Evolutionary conservation across 2,113 vertebrate genomes (phyloP), one percentile per base, ranked within the genome.

Genomic region (Sialia sialis): DNA sequence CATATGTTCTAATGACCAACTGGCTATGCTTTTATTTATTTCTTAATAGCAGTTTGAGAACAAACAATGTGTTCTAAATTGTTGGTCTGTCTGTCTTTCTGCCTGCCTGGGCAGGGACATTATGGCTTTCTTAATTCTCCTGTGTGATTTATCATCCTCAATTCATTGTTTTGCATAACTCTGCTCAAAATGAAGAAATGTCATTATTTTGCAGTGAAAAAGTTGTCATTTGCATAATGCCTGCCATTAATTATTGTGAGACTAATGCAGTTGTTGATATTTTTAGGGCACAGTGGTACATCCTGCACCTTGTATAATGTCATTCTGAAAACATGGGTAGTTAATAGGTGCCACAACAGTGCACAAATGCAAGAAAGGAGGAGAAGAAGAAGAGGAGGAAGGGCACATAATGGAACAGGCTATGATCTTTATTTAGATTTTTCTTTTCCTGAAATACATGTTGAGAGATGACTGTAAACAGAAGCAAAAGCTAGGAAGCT

Each of bases 211-310:
- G 97, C 97, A 97, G 98, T 91, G 98, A 98, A 98, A 98, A 98
- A 98, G 97, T 98, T 98, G 98, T 98, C 98, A 98, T 98, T 98
- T 98, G 98, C 98, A 98, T 98, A 98, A 98, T 98, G 98, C 97
- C 98, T 98, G 97, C 97, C 98, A 98, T 98, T 98, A 98, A 98
- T 98, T 98, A 98, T 98, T 97, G 97, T 97, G 97, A 98, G 97
- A 98, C 98, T 98, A 98, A 98, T 98, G 98, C 97, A 97, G 97
- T 98, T 98, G 98, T 98, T 98, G 98, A 98, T 98, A 98, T 98
- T 98, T 98, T 98, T 98, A 98, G 98, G 98, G 97, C 98, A 97
- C 96, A 96, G 97, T 98, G 97, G 98, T 98, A 98, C 98, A 98
- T 98, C 96, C 97, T 97, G 98, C 98, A 98, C 98, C 98, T 98